Base-by-base conservation (phyloP, 2,888 invertebrate genomes). In the Clitarchus hookeri region DNA sequence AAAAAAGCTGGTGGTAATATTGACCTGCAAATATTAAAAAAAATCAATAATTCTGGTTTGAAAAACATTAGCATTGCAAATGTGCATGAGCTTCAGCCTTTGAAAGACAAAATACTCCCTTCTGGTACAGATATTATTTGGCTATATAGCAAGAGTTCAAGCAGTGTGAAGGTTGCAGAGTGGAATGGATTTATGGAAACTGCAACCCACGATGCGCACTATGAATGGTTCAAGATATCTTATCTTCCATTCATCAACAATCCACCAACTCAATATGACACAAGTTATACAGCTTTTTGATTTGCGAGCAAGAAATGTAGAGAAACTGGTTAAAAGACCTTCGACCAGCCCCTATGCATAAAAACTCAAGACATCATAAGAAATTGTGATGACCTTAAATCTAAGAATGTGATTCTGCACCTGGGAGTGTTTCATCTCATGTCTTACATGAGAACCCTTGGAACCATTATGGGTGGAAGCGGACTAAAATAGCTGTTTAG, bases 261-360 rank as follows among this genome's bases (percentile, higher is more conserved):
- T 78, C 78, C 2, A 78, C 78, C 78, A 78, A 23, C 4, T 78
- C 78, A 6, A 23, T 78, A 78, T 78, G n/a, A n/a, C n/a, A n/a
- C n/a, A n/a, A n/a, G n/a, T n/a, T n/a, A n/a, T n/a, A n/a, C n/a
- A 26, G 0, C 11, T 8, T 11, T 78, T 78, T 8, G 78, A 12
- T 23, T 6, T 78, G 78, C n/a, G 19, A 78, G 78, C 2, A 23
- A 78, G n/a, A 19, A 78, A 78, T 23, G 78, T 78, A 78, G n/a
- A 78, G 78, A 78, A 78, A 78, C 78, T 78, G n/a, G 78, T 78
- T 1, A 78, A 12, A 78, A 78, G 11, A 78, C 78, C 78, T 78
- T 78, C 26, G n/a, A 78, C 6, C n/a, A 78, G 0, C 78, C n/a
- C 78, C 78, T 78, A 0, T 78, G 19, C 19, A 78, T 78, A 78